Evolutionary conservation across 1,140 invertebrate genomes (phyloP), one percentile per base, ranked within the genome.

Genomic region (Camponotus pennsylvanicus): DNA sequence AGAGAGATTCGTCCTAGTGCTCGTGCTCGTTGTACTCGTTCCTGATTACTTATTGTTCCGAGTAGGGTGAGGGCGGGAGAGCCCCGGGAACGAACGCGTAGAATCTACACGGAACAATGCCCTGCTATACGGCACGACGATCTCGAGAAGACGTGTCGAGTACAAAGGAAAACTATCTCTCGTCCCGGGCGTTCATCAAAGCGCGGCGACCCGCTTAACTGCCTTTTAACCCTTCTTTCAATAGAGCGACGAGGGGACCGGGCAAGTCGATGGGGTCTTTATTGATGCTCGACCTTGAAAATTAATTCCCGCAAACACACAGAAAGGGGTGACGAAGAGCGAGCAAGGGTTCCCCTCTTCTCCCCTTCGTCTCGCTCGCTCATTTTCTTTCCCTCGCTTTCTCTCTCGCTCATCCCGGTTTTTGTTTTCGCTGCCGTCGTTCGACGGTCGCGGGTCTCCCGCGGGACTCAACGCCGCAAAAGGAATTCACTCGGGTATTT

Each of bases 401-500:
- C 6, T n/a, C 9, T 49, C 61, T 70, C 8, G 45, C 37, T 37
- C 18, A 27, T 34, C 32, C 13, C 21, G 34, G 37, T 32, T 55
- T 40, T 40, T 63, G 64, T 49, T 66, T 45, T 66, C 73, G 21
- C 21, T 45, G 7, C 64, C 49, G 64, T 45, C 27, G 55, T 61
- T 69, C 52, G 76, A 34, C 64, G 75, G 75, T 37, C 59, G 64
- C 75, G 27, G 67, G 37, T 71, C 55, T 75, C 79, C 57, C 77
- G 42, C 32, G 85, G 40, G 69, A 84, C 69, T 57, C 57, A 13
- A 52, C 42, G 69, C 57, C 57, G 85, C 82, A 73, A 85, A 86
- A 86, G 77, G 85, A 86, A 86, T 67, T 86, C 85, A 32, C 78
- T 59, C 78, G 85, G 34, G 85, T 86, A 80, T 82, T 83, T 86